A percentile compares a stretch with the other conserved stretches of the same genome.
phyloP scores from a whole-genome alignment of 2,797 vertebrate species.

The Hyperoplus lanceolatus region DNA sequence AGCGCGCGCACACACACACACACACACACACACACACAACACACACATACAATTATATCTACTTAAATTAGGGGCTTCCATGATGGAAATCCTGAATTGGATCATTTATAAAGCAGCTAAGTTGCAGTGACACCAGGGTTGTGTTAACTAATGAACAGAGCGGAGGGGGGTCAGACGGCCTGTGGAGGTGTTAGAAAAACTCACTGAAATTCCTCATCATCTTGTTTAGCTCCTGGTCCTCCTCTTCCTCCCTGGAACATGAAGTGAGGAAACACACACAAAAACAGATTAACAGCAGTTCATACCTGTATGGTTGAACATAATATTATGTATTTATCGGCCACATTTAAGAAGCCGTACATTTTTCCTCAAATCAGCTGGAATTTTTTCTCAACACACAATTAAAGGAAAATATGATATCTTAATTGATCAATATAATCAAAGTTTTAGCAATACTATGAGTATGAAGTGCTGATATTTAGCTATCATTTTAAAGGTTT shows the following conservation, averaged over 20 bases:
- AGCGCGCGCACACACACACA: conserved; percentile 21
- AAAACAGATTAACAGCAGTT: conserved; percentile 6
- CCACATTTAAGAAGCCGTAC: background rate
- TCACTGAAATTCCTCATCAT: conserved; percentile 92
- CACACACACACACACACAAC: conserved; percentile 23
- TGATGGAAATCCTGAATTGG: conserved; percentile 63
- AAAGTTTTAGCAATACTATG: background rate
- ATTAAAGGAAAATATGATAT: background rate
- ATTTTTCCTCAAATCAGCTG: background rate
- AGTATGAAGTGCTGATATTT: background rate
- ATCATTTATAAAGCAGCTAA: conserved; percentile 58
- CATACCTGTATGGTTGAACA: too few relatives aligned
- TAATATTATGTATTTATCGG: too few relatives aligned
- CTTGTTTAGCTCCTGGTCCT: conserved; percentile 91
- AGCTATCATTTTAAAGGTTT: background rate
- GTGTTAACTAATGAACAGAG: conserved; percentile 58
- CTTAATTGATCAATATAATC: background rate
- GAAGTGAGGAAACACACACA: background rate
- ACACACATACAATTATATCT: conserved; percentile 52
- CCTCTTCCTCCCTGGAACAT: conserved; percentile 90
- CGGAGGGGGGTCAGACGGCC: background rate
- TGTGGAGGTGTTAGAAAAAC: conserved; percentile 52
- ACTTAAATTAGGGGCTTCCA: conserved; percentile 66
- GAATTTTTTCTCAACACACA: background rate
- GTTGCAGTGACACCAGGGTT: conserved; percentile 47